phyloP scores from a whole-genome alignment of 2,888 invertebrate genomes.

The Nomada flava region DNA sequence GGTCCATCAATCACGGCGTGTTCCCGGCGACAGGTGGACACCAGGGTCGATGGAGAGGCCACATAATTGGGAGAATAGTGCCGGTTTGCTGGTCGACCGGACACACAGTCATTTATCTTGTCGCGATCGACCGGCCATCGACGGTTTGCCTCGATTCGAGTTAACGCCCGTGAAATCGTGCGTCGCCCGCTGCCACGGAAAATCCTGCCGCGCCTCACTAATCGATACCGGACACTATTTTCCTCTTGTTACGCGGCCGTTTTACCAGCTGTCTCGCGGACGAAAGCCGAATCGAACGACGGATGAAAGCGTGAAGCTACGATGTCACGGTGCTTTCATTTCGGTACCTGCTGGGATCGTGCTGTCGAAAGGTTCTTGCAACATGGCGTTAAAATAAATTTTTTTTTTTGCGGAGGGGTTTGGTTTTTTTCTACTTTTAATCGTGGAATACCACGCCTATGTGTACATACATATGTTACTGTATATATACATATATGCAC shows the following conservation, averaged over 20 bases:
- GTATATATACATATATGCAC: too few species aligned
- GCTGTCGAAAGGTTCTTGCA: not conserved
- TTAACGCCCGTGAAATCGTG: constrained; percentile 78
- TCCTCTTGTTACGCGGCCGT: constrained; percentile 56
- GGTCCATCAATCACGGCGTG: constrained; percentile 77
- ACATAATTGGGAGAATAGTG: constrained; percentile 78
- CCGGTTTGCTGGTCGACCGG: constrained; percentile 78
- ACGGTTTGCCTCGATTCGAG: constrained; percentile 73
- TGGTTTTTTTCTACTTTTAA: too few species aligned
- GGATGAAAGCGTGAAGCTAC: constrained; percentile 42
- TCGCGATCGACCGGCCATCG: constrained; percentile 75
- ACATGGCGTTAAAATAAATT: too few species aligned
- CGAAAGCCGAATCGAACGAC: constrained; percentile 31
- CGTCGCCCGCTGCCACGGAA: constrained; percentile 68
- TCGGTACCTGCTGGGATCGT: not conserved
- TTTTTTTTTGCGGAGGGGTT: too few species aligned
- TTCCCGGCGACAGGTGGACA: constrained; percentile 78
- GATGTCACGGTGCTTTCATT: constrained; percentile 18
- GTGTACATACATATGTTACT: too few species aligned
- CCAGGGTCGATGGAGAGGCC: constrained; percentile 74
- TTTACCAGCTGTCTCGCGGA: constrained; percentile 58
- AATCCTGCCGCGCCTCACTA: constrained; percentile 64
- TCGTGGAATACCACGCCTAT: too few species aligned
- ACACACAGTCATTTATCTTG: constrained; percentile 79
- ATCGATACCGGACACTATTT: constrained; percentile 66